A percentile compares a stretch with the other conserved stretches of the same genome.
Conservation (phyloP, 2,797 vertebrate genomes). For the Pyrocephalus nanus region DNA sequence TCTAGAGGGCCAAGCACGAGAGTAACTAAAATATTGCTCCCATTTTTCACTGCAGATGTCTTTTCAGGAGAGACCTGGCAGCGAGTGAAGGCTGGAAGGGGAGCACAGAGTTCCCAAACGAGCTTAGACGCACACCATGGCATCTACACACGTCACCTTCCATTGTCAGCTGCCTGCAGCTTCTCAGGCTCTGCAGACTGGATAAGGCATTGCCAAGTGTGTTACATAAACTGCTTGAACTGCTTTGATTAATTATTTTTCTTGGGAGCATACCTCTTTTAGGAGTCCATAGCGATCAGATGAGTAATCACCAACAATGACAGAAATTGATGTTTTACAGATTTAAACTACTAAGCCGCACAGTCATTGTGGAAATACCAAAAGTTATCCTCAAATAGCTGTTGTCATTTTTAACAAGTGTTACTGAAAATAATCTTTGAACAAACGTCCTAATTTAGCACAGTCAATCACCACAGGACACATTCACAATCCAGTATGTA, state of each 20-base stretch:
- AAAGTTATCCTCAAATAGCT: neutral
- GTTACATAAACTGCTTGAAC: neutral
- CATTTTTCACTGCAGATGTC: neutral
- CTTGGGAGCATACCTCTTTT: neutral
- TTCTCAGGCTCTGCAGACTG: neutral
- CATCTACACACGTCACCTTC: neutral
- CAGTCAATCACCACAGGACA: neutral
- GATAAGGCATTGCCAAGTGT: neutral
- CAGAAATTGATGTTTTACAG: neutral
- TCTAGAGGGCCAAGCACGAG: neutral
- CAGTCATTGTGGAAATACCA: neutral
- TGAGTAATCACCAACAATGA: neutral
- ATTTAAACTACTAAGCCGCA: neutral
- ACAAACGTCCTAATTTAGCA: neutral
- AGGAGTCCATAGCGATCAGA: neutral
- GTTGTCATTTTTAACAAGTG: neutral
- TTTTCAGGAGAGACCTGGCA: neutral
- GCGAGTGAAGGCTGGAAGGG: neutral
- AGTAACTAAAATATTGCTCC: neutral
- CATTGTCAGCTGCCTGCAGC: neutral
- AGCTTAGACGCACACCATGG: neutral
- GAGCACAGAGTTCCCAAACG: neutral
- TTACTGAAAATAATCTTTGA: neutral
- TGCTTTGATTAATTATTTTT: neutral
- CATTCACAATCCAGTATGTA: neutral